phyloP scores from a whole-genome alignment of 2,113 vertebrate genomes.

The Pterocles burchelli region DNA sequence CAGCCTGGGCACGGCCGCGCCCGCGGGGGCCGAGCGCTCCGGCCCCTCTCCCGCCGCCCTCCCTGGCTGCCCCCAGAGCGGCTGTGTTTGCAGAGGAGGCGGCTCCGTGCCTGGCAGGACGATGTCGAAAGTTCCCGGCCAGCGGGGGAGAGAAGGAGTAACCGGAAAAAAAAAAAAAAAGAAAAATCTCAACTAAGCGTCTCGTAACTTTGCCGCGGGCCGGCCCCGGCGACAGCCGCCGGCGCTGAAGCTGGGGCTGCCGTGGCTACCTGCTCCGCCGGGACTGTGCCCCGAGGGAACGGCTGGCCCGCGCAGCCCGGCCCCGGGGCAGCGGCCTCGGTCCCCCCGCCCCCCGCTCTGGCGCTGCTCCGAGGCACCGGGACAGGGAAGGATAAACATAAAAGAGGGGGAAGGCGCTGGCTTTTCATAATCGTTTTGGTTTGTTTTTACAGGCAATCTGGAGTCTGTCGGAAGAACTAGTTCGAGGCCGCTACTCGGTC shows the following conservation, averaged over 20 bases:
- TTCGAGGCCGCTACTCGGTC: neutral
- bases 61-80: neutral
- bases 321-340: neutral
- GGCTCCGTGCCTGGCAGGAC: neutral
- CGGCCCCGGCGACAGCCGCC: neutral
- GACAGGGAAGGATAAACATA: neutral
- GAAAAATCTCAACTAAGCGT: neutral
- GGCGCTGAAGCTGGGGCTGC: neutral
- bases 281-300: neutral
- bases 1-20: neutral
- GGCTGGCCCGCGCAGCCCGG: neutral
- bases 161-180: neutral
- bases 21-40: neutral
- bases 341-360: neutral
- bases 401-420: neutral
- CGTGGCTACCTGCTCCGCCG: neutral
- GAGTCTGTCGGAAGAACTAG: neutral
- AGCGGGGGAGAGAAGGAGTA: neutral
- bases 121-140: neutral
- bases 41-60: fast-evolving
- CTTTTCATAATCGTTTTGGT: neutral
- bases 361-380: neutral
- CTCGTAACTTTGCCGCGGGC: neutral
- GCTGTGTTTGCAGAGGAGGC: neutral
- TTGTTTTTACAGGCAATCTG: neutral